Percentiles rank a stretch among this genome's conserved stretches.
These are phyloP conservation scores for Furcifer pardalis DNA, from an alignment of 2,797 vertebrate genomes.

Conservation along the genomic window DNA sequence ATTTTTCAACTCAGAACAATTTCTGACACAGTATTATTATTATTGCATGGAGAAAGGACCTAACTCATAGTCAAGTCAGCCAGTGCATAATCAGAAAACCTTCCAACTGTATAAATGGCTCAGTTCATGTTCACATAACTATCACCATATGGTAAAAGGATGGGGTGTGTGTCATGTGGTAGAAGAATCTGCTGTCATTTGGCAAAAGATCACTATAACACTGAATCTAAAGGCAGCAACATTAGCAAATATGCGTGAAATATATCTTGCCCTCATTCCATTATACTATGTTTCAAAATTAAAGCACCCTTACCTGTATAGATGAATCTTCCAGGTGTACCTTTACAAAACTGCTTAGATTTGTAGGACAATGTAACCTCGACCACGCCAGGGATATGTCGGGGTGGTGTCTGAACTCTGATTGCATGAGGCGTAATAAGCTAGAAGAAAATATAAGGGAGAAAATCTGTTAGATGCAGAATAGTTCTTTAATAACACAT, in stretches of 20 bases:
- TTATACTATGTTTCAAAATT: slow-evolving; percentile 17
- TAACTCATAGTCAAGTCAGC: neutral
- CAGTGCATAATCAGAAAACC: neutral
- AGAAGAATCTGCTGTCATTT: neutral
- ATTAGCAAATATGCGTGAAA: neutral
- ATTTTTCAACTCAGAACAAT: too few relatives aligned
- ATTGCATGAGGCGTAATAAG: slow-evolving; percentile 98
- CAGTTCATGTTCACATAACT: neutral
- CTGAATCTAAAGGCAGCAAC: slow-evolving; percentile 24
- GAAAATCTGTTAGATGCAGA: slow-evolving; percentile 59
- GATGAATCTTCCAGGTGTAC: slow-evolving; percentile 96
- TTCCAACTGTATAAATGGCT: neutral
- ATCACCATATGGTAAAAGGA: neutral
- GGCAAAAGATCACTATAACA: neutral
- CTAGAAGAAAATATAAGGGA: slow-evolving; percentile 73
- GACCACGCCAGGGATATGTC: slow-evolving; percentile 89
- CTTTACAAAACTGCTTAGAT: slow-evolving; percentile 99
- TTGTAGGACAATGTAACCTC: slow-evolving; percentile 99
- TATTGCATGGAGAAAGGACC: too few relatives aligned
- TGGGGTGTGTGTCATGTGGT: neutral
- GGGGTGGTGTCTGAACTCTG: slow-evolving; percentile 92
- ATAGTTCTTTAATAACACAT: slow-evolving; percentile 62
- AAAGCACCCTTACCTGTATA: slow-evolving; percentile 87
- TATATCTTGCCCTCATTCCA: slow-evolving; percentile 19
- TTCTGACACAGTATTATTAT: too few relatives aligned